Evolutionary conservation across 2,113 vertebrate species (phyloP), one percentile per base, ranked within the genome.

Genomic region (Eolophus roseicapilla): DNA sequence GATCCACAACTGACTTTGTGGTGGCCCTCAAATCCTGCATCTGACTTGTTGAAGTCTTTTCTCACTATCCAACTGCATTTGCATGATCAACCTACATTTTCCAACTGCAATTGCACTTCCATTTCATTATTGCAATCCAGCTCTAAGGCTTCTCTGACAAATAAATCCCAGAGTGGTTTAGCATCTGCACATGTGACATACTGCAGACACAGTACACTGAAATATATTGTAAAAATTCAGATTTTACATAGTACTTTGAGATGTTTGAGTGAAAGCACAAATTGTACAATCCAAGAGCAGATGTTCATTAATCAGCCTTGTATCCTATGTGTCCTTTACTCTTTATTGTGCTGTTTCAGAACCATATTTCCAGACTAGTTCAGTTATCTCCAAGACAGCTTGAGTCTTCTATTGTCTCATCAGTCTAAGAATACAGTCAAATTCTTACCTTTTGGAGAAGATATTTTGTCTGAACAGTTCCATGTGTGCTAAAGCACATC

Each of bases 381-480:
- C 86, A 50, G 86, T n/a, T 29, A 64, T 94, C 91, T 91, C 80
- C 78, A 94, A 67, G 59, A 81, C 62, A 86, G 53, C 50, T 19
- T 71, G 29, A 85, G 82, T 96, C 52, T 85, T 88, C 65, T 82
- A 11, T 55, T 86, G 41, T 69, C 20, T 95, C 91, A 93, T 82
- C 49, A 92, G 57, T 25, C 55, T 94, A 86, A 80, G n/a, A n/a
- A 55, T 62, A 86, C 17, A 83, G 73, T 91, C 55, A 73, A 89
- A 95, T 82, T 47, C 65, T 70, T 93, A 96, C 82, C 92, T 97
- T 95, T 92, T 88, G 85, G 75, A 96, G 78, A 78, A 97, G 82
- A 46, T 74, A 84, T 92, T 96, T 94, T 76, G 83, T 90, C 92
- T 96, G 86, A 94, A 41, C 92, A 81, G 76, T 76, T 96, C 87